Conservation (phyloP, 2,113 vertebrate genomes). For the Corythaeola cristata region DNA sequence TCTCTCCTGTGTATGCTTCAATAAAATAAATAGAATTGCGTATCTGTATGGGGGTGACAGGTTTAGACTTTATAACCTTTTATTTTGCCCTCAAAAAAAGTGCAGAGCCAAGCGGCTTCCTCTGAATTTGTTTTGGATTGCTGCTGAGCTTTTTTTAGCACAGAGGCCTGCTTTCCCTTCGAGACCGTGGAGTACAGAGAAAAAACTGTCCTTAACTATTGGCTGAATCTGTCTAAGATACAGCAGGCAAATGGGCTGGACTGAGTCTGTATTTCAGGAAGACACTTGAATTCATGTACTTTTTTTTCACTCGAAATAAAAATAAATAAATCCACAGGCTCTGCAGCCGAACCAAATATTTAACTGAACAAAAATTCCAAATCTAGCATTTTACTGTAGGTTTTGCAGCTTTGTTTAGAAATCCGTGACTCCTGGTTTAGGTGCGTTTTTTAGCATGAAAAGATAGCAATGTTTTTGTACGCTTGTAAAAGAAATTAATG, state of each 20-base stretch:
- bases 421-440: background rate
- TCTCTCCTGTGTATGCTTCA: accelerated
- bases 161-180: background rate
- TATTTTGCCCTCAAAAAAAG: background rate
- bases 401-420: constrained; percentile 7
- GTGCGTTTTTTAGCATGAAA: background rate
- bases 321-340: constrained; percentile 21
- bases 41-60: background rate
- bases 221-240: background rate
- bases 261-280: background rate
- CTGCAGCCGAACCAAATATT: background rate
- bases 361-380: background rate
- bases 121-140: background rate
- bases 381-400: background rate
- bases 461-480: background rate
- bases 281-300: background rate
- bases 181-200: background rate
- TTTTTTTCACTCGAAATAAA: background rate
- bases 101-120: background rate
- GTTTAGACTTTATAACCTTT: background rate
- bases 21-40: background rate
- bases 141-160: constrained; percentile 27
- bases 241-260: background rate
- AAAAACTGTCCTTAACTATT: background rate
- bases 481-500: background rate